Evolutionary conservation across 2,113 vertebrate genomes (phyloP).

Genomic region (Odontesthes bonariensis): DNA sequence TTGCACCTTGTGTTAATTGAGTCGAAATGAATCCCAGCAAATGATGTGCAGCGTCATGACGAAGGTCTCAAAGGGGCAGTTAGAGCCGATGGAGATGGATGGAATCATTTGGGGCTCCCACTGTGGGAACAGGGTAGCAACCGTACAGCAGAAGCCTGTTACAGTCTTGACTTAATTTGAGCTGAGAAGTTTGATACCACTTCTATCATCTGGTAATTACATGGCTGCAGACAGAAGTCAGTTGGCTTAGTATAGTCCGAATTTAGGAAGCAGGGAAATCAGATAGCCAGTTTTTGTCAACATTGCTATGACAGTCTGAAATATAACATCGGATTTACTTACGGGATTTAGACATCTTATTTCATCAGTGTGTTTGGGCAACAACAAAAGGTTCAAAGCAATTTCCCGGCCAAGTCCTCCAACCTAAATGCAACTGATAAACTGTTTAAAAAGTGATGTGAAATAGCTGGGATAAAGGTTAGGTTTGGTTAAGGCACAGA

Average conservation of each 20-base stretch:
- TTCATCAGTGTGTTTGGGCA: too few relatives aligned
- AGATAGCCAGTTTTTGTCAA: not conserved
- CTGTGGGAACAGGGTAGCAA: conserved; percentile 33
- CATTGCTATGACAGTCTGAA: too few relatives aligned
- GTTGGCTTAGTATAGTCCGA: conserved; percentile 16
- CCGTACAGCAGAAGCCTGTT: conserved; percentile 8
- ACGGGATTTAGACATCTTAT: too few relatives aligned
- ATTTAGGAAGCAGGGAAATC: not conserved
- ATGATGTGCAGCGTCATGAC: conserved; percentile 40
- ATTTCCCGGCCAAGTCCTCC: too few relatives aligned
- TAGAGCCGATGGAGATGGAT: conserved; percentile 53
- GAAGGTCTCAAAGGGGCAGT: conserved; percentile 54
- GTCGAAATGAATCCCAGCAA: conserved; percentile 52
- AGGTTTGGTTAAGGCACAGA: too few relatives aligned
- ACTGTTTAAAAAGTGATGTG: too few relatives aligned
- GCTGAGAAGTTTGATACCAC: conserved; percentile 6
- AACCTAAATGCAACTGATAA: too few relatives aligned
- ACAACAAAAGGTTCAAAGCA: too few relatives aligned
- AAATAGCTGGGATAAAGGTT: too few relatives aligned
- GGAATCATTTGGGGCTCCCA: conserved; percentile 47
- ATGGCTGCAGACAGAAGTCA: not conserved
- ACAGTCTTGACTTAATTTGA: conserved; percentile 2
- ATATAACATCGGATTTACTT: too few relatives aligned
- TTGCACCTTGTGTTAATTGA: conserved; percentile 23
- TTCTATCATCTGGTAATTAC: not conserved